Conservation (phyloP, 2,888 invertebrate genomes). For the Leptogaster cylindrica region DNA sequence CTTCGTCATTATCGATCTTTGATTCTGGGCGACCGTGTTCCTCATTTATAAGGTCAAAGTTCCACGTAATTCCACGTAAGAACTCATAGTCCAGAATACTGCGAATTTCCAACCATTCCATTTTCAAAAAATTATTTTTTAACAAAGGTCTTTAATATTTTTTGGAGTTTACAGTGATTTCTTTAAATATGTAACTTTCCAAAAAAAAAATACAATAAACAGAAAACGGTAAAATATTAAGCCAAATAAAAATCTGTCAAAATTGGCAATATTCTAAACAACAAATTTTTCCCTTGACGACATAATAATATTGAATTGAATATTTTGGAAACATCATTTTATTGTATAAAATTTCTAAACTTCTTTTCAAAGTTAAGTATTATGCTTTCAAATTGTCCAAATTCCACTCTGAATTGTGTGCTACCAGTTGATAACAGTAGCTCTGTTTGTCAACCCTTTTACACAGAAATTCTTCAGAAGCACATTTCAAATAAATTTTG, state of each 20-base stretch:
- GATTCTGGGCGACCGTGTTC: conserved; percentile 11
- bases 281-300: background rate
- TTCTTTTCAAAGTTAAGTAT: no score
- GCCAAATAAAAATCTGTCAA: background rate
- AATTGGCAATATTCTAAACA: background rate
- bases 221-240: conserved; percentile 1
- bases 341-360: no score
- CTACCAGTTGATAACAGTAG: no score
- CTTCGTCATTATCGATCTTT: conserved; percentile 15
- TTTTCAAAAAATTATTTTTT: background rate
- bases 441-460: no score
- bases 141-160: background rate
- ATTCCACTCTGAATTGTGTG: no score
- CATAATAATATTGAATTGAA: no score
- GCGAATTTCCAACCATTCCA: background rate
- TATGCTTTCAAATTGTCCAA: no score
- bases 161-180: background rate
- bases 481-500: no score
- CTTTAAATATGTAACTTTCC: background rate
- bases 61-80: background rate
- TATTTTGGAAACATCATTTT: no score
- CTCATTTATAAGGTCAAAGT: conserved; percentile 17
- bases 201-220: background rate
- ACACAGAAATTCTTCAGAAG: no score
- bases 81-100: background rate